phyloP scores from a whole-genome alignment of 2,888 invertebrate genomes.

The Ornithoptera priamus region DNA sequence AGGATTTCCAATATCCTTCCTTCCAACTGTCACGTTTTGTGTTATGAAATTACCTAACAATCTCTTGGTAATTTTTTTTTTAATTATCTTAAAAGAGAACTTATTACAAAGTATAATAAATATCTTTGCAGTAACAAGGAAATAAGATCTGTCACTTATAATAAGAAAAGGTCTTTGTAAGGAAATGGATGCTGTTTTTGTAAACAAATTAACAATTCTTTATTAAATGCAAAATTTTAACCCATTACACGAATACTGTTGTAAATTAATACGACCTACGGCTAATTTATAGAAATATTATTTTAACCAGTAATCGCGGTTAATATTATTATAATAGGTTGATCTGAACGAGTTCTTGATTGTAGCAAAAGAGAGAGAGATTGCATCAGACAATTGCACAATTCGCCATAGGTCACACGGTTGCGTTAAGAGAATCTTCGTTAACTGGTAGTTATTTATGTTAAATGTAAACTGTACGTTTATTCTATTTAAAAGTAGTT shows the following conservation, averaged over 20 bases:
- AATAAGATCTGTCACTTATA: too few relatives aligned
- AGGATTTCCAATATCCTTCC: too few relatives aligned
- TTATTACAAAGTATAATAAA: too few relatives aligned
- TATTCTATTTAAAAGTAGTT: background rate
- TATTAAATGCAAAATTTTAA: background rate
- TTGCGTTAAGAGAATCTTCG: constrained; percentile 3
- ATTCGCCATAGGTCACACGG: constrained; percentile 14
- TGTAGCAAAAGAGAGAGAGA: constrained; percentile 12
- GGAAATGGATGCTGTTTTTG: too few relatives aligned
- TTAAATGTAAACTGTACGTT: constrained; percentile 6
- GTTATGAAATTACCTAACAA: too few relatives aligned
- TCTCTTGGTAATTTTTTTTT: too few relatives aligned
- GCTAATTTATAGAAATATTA: constrained; percentile 2
- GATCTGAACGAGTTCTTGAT: background rate
- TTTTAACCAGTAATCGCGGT: background rate
- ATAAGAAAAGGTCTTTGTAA: too few relatives aligned
- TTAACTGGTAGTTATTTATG: constrained; percentile 10
- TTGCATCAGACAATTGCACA: constrained; percentile 19
- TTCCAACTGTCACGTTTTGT: too few relatives aligned
- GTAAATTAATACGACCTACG: background rate
- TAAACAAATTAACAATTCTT: background rate
- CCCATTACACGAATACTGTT: background rate
- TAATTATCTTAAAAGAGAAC: too few relatives aligned
- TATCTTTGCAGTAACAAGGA: too few relatives aligned
- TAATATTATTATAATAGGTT: constrained; percentile 1